Evolutionary conservation across 2,113 vertebrate genomes (phyloP).

Genomic region (Rhineura floridana): DNA sequence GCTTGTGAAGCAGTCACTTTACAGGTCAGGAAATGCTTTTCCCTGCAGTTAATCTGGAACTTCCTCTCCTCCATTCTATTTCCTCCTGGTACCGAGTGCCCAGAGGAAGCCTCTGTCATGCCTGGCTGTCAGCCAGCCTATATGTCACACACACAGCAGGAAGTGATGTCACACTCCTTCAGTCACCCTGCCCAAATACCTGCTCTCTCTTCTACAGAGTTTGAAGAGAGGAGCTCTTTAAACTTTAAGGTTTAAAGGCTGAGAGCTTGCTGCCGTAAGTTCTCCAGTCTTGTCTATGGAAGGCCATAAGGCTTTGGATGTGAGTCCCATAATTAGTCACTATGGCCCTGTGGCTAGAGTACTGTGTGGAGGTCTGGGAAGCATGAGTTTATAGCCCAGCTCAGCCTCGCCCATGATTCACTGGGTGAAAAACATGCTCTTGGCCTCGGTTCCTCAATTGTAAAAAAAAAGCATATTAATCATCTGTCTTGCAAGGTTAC

Average conservation of each 20-base stretch:
- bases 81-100: neutral
- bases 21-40: neutral
- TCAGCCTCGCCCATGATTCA: neutral
- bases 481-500: too few relatives aligned
- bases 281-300: neutral
- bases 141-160: neutral
- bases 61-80: neutral
- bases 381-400: neutral
- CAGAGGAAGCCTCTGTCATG: neutral
- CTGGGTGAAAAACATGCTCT: neutral
- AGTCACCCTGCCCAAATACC: neutral
- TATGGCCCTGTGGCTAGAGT: neutral
- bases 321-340: neutral
- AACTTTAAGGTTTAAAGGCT: neutral
- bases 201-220: neutral
- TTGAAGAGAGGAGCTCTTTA: neutral
- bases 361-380: neutral
- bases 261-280: neutral
- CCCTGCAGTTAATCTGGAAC: neutral
- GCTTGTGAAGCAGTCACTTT: neutral
- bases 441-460: neutral
- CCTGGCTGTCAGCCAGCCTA: neutral
- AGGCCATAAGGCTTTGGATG: neutral
- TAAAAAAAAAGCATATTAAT: neutral
- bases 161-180: neutral